Evolutionary conservation across 1,140 invertebrate species (phyloP).

Genomic region (Berghia stephanieae): DNA sequence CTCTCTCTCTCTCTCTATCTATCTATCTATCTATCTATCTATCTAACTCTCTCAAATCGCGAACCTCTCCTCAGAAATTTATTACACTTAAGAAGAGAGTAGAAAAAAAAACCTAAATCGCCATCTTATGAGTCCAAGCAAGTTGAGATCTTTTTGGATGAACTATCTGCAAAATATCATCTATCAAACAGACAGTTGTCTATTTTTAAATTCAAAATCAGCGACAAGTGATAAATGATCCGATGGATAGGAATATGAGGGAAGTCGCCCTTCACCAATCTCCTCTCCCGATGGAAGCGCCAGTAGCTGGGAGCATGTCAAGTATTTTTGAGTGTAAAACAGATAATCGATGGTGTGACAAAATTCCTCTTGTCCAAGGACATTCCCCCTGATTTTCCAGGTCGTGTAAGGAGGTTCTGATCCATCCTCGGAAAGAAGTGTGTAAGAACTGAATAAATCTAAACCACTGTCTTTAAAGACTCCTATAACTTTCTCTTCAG

Average conservation of each 20-base stretch:
- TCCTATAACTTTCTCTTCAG: conserved; percentile 76
- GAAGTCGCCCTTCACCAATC: conserved; percentile 76
- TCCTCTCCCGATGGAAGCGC: conserved; percentile 75
- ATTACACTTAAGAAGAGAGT: no score
- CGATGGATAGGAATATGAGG: conserved; percentile 78
- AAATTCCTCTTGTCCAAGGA: conserved; percentile 69
- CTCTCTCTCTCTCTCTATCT: no score
- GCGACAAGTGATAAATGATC: conserved; percentile 83
- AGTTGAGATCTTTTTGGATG: no score
- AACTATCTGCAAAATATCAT: no score
- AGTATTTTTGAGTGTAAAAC: conserved; percentile 73
- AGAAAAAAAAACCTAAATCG: no score
- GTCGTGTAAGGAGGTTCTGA: conserved; percentile 79
- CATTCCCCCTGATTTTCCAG: conserved; percentile 76
- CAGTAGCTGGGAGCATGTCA: conserved; percentile 73
- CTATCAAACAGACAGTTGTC: no score
- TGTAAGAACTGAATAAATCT: conserved; percentile 64
- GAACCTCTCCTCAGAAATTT: no score
- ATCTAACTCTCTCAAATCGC: no score
- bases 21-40: no score
- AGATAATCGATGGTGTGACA: conserved; percentile 85
- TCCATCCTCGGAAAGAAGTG: conserved; percentile 38
- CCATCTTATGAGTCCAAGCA: no score
- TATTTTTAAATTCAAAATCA: conserved; percentile 73
- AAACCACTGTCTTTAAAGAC: conserved; percentile 45